Base-by-base conservation (phyloP, 2,797 vertebrate species). In the Acipenser transmontanus region DNA sequence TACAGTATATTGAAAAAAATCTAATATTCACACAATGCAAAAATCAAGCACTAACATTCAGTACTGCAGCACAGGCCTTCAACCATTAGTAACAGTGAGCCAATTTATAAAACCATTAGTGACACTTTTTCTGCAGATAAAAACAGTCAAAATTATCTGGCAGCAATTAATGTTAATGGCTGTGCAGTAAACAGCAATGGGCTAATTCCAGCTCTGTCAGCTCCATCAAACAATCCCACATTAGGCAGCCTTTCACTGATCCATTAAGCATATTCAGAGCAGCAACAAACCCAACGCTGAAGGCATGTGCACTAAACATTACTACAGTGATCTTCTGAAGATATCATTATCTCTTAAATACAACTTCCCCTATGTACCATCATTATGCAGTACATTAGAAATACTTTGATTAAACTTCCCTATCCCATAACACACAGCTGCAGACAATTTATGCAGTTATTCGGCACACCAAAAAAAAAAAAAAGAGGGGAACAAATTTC, bases 371-470 rank as follows among this genome's bases (percentile, higher is more conserved):
- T 88, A 92, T 94, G 93, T 94, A 95, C 95, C 95, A 95, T 93
- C 94, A 97, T 95, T 95, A 95, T 92, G 87, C 92, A 92, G 87
- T 92, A 91, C 92, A 96, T 96, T 96, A 96, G 93, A 95, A 95
- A 95, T 95, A 94, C 94, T 96, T 95, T 97, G 94, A 96, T 97
- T 97, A 95, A 96, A 97, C 93, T 94, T 91, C 91, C 87, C 93
- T 94, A 96, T 95, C 95, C 95, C 93, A 93, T 93, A 94, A 86
- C 92, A 94, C 92, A 94, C 94, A 95, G 93, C 94, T 95, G 94
- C 92, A 93, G 92, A 94, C 93, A 91, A 94, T 95, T 95, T 93
- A 95, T 92, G 93, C 93, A 93, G 93, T 93, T 95, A 94, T 94
- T 95, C 93, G 94, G 89, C 91, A 91, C 90, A 90, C 83, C 81